These are phyloP conservation scores for Alviniconcha marisindica DNA, from an alignment of 1,140 invertebrate genomes.

Conservation along the genomic window DNA sequence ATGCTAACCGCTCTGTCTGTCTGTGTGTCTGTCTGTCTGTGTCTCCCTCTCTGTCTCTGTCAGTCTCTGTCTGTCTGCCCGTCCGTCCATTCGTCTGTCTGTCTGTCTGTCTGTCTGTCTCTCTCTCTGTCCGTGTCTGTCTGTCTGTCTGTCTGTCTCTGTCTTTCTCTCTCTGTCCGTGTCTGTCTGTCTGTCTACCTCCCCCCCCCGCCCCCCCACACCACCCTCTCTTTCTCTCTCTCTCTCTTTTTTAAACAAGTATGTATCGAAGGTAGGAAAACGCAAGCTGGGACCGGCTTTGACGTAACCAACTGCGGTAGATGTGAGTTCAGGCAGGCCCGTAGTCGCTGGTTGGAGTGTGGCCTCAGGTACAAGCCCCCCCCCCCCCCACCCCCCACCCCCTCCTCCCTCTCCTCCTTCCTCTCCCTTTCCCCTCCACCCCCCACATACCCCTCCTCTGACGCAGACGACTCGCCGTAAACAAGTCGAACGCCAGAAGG, in stretches of 20 bases:
- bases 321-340: too few species aligned
- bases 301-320: too few species aligned
- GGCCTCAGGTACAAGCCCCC: too few species aligned
- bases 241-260: too few species aligned
- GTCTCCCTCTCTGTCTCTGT: constrained; percentile 3
- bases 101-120: not conserved
- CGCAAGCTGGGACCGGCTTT: too few species aligned
- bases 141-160: not conserved
- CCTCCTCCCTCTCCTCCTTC: not conserved
- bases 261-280: too few species aligned
- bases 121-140: not conserved
- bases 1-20: too few species aligned
- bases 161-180: not conserved
- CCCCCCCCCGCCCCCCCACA: not conserved
- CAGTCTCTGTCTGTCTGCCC: not conserved
- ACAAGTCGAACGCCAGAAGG: too few species aligned
- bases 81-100: not conserved
- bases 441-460: not conserved
- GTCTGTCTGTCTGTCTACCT: not conserved
- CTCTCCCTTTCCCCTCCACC: not conserved
- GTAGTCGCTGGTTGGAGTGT: too few species aligned
- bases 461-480: too few species aligned
- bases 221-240: not conserved
- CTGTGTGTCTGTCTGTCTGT: too few species aligned
- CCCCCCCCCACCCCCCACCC: not conserved